These are phyloP conservation scores for Rhinichthys klamathensis DNA, from an alignment of 2,113 vertebrate genomes.

Conservation along the genomic window DNA sequence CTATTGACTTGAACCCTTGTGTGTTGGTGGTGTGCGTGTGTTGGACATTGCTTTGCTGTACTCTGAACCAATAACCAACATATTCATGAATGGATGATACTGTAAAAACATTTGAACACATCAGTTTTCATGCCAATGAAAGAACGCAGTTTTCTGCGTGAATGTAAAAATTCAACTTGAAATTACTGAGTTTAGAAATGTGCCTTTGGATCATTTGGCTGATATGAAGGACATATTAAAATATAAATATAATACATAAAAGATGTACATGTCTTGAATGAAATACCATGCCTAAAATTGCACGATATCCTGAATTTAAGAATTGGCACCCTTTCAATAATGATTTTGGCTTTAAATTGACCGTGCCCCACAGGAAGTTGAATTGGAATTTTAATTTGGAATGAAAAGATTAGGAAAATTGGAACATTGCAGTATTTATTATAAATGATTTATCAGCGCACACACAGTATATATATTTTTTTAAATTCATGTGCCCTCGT, in stretches of 20 bases:
- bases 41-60: neutral
- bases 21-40: neutral
- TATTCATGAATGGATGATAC: neutral
- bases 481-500: too few species aligned
- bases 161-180: neutral
- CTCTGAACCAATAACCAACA: neutral
- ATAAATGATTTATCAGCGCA: too few species aligned
- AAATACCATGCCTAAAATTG: neutral
- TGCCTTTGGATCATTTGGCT: neutral
- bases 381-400: neutral
- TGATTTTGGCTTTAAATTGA: too few species aligned
- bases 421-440: too few species aligned
- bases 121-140: neutral
- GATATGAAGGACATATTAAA: neutral
- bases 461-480: too few species aligned
- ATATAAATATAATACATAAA: neutral
- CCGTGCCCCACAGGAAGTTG: too few species aligned
- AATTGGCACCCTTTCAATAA: neutral
- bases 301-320: neutral
- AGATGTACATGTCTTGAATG: neutral
- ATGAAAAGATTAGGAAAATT: neutral
- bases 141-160: neutral
- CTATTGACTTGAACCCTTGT: neutral
- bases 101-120: neutral
- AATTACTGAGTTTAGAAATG: neutral